Conservation (phyloP, 2,113 vertebrate species). For the Asarcornis scutulata region DNA sequence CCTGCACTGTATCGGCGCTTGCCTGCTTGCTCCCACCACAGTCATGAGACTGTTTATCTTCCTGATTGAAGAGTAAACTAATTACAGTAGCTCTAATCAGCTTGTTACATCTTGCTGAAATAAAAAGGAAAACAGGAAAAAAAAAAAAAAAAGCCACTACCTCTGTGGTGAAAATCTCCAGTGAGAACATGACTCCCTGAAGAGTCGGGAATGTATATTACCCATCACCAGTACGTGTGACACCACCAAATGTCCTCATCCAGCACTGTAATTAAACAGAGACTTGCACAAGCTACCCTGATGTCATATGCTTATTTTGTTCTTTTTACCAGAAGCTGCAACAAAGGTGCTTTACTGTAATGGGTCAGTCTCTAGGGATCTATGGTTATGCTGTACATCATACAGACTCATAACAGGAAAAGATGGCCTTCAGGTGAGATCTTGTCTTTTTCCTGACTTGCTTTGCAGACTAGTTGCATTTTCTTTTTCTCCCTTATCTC, state of each 20-base stretch:
- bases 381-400: accelerated
- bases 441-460: background rate
- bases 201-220: conserved; percentile 42
- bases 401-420: accelerated
- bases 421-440: background rate
- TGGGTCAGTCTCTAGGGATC: background rate
- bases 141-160: background rate
- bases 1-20: background rate
- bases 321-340: background rate
- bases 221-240: background rate
- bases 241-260: conserved; percentile 33
- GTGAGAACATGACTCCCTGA: background rate
- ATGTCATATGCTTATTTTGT: background rate
- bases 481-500: background rate
- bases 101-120: conserved; percentile 22
- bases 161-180: conserved; percentile 24
- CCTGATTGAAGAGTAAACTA: conserved; percentile 2
- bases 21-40: conserved; percentile 40
- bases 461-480: background rate
- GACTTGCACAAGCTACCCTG: conserved; percentile 39
- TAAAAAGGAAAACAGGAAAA: background rate
- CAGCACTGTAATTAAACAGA: conserved; percentile 55
- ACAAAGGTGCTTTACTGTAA: background rate
- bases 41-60: background rate
- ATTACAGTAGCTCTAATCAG: conserved; percentile 16